These are phyloP conservation scores for Sebastes umbrosus DNA, from an alignment of 2,797 vertebrate genomes.

Conservation along the genomic window DNA sequence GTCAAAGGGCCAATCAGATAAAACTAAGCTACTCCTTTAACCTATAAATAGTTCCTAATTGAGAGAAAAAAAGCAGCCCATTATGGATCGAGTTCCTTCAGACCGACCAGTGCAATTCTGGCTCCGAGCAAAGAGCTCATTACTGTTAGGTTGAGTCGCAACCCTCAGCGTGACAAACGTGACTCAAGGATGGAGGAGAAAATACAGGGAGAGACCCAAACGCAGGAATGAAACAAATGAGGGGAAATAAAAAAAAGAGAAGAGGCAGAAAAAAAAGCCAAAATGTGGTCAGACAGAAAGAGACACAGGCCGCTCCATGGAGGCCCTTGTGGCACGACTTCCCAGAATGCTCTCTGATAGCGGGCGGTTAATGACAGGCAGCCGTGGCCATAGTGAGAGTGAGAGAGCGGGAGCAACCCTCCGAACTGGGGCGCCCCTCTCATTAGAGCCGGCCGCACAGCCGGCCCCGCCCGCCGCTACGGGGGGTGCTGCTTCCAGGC, in stretches of 20 bases:
- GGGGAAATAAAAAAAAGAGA: slow-evolving; percentile 33
- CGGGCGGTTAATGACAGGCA: slow-evolving; percentile 79
- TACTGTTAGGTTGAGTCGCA: slow-evolving; percentile 42
- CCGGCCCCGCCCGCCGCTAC: slow-evolving; percentile 68
- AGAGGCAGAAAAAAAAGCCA: slow-evolving; percentile 32
- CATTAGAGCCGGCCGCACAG: slow-evolving; percentile 78
- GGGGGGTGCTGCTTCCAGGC: slow-evolving; percentile 55
- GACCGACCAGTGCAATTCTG: slow-evolving; percentile 40
- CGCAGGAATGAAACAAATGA: slow-evolving; percentile 54
- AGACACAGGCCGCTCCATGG: slow-evolving; percentile 55
- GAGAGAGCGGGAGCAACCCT: slow-evolving; percentile 65
- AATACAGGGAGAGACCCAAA: slow-evolving; percentile 35
- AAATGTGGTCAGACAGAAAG: slow-evolving; percentile 70
- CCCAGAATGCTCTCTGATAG: slow-evolving; percentile 80
- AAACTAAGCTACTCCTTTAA: slow-evolving; percentile 38
- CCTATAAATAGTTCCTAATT: slow-evolving; percentile 61
- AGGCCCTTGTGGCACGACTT: slow-evolving; percentile 69
- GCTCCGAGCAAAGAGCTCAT: slow-evolving; percentile 48
- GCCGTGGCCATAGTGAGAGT: slow-evolving; percentile 73
- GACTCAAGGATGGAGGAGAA: slow-evolving; percentile 38
- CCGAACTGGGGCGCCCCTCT: slow-evolving; percentile 74
- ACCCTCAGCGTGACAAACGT: slow-evolving; percentile 46
- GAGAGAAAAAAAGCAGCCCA: slow-evolving; percentile 20
- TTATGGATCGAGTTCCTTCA: slow-evolving; percentile 46
- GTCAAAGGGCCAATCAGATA: slow-evolving; percentile 66